Base-by-base conservation (phyloP, 2,888 invertebrate genomes). In the Octonoba sinensis region DNA sequence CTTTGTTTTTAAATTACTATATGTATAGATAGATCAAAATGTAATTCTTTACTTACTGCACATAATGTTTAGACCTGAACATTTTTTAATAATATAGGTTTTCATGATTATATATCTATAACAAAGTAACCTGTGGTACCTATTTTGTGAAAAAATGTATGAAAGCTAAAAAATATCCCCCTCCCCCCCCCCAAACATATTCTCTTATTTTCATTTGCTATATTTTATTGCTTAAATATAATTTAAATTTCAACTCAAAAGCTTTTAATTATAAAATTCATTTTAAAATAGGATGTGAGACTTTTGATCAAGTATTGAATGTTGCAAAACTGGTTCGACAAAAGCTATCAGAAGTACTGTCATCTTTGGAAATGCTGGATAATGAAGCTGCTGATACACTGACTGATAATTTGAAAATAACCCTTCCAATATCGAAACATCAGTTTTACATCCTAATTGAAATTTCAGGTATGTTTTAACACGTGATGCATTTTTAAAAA, bases 311-410 rank as follows among this genome's bases (percentile, higher is more conserved):
- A 84, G 93, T 97, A 24, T 89, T 97, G 16, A 90, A 93, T 85
- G 92, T 95, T 0, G 94, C 93, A 87, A 90, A 91, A 85, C 90
- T 92, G 83, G 95, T 96, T 0, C 95, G 93, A 88, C 89, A 88
- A 0, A 91, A 92, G 27, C 89, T 97, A 15, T 95, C 94, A 0
- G 98, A 99, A 90, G 95, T 97, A 84, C 89, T 99, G 56, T 97
- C 98, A 4, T 96, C 98, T 0, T 98, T 96, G 89, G 99, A 99
- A 90, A 92, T 99, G 91, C 93, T 99, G 83, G 99, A 99, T 89
- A 90, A 90, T 15, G 89, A 89, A 57, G 92, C 95, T 0, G 90
- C 98, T 86, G 91, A 91, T n/a, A 90, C 92, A 51, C 92, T 93
- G 0, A 90, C 91, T 0, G 88, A 90, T 59, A 91, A 93, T 87